phyloP scores from a whole-genome alignment of 2,888 invertebrate genomes.

The Drosophila helvetica region DNA sequence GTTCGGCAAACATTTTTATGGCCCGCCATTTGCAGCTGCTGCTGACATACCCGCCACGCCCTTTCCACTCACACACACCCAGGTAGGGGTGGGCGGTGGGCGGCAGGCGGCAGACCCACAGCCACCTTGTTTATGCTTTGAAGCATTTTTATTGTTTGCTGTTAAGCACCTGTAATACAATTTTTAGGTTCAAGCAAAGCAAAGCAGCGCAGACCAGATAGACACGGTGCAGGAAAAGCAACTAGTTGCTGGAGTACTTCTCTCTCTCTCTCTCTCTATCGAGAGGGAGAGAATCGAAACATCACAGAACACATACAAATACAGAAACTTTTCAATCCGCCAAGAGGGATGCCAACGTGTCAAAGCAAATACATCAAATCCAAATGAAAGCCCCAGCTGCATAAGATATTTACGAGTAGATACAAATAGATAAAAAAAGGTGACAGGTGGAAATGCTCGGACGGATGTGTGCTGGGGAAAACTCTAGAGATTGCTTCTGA shows the following conservation, averaged over 20 bases:
- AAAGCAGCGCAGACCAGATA: neutral
- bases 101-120: neutral
- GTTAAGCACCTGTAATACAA: slow-evolving; percentile 76
- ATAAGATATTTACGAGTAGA: neutral
- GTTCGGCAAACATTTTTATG: slow-evolving; percentile 66
- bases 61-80: slow-evolving; percentile 1
- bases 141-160: slow-evolving; percentile 66
- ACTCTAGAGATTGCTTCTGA: too few relatives aligned
- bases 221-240: neutral
- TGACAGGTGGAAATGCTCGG: neutral
- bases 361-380: slow-evolving; percentile 29
- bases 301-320: neutral
- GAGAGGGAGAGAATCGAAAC: too few relatives aligned
- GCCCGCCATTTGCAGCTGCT: slow-evolving; percentile 77
- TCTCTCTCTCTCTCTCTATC: too few relatives aligned
- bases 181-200: slow-evolving; percentile 13
- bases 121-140: slow-evolving; percentile 46
- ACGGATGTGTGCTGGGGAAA: too few relatives aligned
- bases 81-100: too few relatives aligned
- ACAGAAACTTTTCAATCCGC: neutral
- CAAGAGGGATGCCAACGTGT: slow-evolving; percentile 12
- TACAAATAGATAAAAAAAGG: neutral
- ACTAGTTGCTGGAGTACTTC: slow-evolving; percentile 41
- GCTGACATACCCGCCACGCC: slow-evolving; percentile 14
- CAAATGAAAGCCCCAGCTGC: slow-evolving; percentile 28